Conservation (phyloP, 2,113 vertebrate genomes). For the Phycodurus eques region DNA sequence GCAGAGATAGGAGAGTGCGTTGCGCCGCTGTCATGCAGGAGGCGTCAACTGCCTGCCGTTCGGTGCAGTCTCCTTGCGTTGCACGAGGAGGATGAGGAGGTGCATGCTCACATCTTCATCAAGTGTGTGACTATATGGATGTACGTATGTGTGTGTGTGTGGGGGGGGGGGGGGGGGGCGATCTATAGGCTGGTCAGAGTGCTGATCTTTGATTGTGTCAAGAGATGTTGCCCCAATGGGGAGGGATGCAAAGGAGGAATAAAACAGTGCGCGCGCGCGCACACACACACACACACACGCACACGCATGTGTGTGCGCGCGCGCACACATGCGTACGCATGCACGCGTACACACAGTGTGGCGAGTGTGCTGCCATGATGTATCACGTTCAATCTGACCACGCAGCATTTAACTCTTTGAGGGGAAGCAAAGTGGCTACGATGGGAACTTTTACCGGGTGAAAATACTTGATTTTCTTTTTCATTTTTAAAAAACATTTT, state of each 20-base stretch:
- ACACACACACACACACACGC: constrained; percentile 45
- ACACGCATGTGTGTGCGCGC: too few species aligned
- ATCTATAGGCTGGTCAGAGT: constrained; percentile 17
- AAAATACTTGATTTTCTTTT: neutral
- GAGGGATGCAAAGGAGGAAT: constrained; percentile 14
- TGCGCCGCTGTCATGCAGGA: constrained; percentile 56
- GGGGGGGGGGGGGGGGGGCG: constrained; percentile 22
- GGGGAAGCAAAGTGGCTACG: constrained; percentile 27
- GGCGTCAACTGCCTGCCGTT: constrained; percentile 43
- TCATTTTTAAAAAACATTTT: too few species aligned
- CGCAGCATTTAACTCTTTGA: constrained; percentile 68
- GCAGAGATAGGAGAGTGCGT: constrained; percentile 52
- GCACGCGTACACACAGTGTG: constrained; percentile 56
- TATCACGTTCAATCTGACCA: constrained; percentile 65
- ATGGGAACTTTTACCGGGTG: constrained; percentile 36
- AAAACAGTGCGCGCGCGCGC: constrained; percentile 3
- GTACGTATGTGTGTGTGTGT: constrained; percentile 5
- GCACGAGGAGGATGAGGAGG: constrained; percentile 16
- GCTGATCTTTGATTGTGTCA: constrained; percentile 51
- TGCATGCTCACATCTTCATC: constrained; percentile 52
- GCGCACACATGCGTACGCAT: neutral
- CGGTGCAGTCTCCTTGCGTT: constrained; percentile 60
- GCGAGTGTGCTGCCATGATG: constrained; percentile 58
- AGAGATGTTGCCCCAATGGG: constrained; percentile 38
- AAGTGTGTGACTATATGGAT: constrained; percentile 23